Evolutionary conservation across 2,888 invertebrate genomes (phyloP).

Genomic region (Colostygia pectinataria): DNA sequence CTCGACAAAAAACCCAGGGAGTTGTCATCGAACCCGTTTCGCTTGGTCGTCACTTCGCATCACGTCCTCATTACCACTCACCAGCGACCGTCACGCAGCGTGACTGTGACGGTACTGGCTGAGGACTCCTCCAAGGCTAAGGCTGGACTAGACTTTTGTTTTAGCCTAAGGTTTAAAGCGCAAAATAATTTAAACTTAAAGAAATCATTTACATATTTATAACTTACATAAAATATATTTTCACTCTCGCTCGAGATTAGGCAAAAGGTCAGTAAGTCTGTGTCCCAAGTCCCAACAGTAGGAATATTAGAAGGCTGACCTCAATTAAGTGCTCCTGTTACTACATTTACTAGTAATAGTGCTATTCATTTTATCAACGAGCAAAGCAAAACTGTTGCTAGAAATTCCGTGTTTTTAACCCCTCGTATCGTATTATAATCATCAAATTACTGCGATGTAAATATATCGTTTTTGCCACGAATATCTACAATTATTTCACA

Average conservation of each 20-base stretch:
- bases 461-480: conserved; percentile 17
- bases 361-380: neutral
- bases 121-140: neutral
- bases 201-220: too few relatives aligned
- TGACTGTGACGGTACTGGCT: conserved; percentile 28
- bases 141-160: too few relatives aligned
- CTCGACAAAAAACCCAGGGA: conserved; percentile 3
- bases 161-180: too few relatives aligned
- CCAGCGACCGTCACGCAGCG: conserved; percentile 29
- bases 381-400: conserved; percentile 4
- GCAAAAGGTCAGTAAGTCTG: too few relatives aligned
- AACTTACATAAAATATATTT: too few relatives aligned
- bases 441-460: conserved; percentile 15
- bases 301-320: too few relatives aligned
- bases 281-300: too few relatives aligned
- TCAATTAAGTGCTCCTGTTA: too few relatives aligned
- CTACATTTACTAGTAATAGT: neutral
- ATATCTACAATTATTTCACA: conserved; percentile 21
- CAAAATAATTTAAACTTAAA: too few relatives aligned
- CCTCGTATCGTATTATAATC: conserved; percentile 4
- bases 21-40: conserved; percentile 20
- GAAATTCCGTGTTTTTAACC: conserved; percentile 13
- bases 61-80: conserved; percentile 27
- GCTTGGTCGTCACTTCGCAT: conserved; percentile 22
- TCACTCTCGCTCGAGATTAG: too few relatives aligned